Percentiles rank a stretch among this genome's conserved stretches.
Evolutionary conservation across 2,888 invertebrate species (phyloP).

Genomic region (Cephus pulcher): DNA sequence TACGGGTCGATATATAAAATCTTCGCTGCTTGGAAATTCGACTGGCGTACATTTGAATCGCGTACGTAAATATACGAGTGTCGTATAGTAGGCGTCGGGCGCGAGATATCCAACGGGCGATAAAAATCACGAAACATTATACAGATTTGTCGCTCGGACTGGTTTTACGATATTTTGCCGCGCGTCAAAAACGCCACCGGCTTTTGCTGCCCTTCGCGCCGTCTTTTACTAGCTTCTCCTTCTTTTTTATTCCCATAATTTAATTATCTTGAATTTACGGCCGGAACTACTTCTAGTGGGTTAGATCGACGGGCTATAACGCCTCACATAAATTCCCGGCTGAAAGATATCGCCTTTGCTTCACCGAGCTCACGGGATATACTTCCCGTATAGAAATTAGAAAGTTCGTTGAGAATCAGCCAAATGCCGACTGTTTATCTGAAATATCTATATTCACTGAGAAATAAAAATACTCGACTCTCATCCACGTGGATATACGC

Average conservation of each 20-base stretch:
- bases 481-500: no score
- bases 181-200: constrained; percentile 32
- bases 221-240: constrained; percentile 18
- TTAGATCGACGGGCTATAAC: constrained; percentile 51
- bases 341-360: constrained; percentile 52
- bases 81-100: constrained; percentile 20
- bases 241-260: constrained; percentile 59
- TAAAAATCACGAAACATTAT: constrained; percentile 65
- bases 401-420: background rate
- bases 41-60: background rate
- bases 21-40: background rate
- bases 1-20: background rate
- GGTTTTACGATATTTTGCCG: constrained; percentile 64
- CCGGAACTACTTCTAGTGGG: constrained; percentile 51
- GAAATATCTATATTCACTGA: background rate
- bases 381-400: background rate
- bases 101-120: constrained; percentile 33
- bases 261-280: constrained; percentile 62
- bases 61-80: background rate
- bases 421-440: background rate
- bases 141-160: constrained; percentile 65
- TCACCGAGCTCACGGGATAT: constrained; percentile 21
- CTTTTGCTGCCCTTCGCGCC: constrained; percentile 2
- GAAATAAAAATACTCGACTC: no score
- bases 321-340: constrained; percentile 52